Base-by-base conservation (phyloP, 2,113 vertebrate genomes). In the Lagopus leucura region DNA sequence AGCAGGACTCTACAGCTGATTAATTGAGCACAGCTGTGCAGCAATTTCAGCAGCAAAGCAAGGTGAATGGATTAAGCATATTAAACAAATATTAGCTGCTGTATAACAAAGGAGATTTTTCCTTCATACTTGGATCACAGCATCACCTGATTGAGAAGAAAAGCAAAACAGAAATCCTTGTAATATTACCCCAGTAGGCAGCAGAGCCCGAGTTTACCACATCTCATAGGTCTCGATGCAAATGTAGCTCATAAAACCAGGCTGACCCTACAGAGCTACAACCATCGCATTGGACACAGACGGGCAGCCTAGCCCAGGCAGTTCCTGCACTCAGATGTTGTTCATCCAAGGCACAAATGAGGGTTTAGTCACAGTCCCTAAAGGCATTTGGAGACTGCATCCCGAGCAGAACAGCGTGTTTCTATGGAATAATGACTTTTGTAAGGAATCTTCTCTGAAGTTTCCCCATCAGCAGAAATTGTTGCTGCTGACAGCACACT, bases 391-490 rank as follows among this genome's bases (percentile, higher is more conserved):
- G 85, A 75, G 55, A 40, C 61, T 54, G 47, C 48, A 76, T 66
- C 45, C 64, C 45, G 70, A 93, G 87, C 71, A 82, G 84, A 90
- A 80, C 2, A 4, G 66, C 78, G 85, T 47, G 76, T 91, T 95
- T 96, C 92, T 65, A 7, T 48, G 77, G 82, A 88, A 90, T 57
- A 60, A 80, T 88, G 78, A 64, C 79, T 95, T 93, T 74, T 82
- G 64, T 81, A 83, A 91, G 1, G 28, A 83, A 88, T 86, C 73
- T 86, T 91, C 94, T 21, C 38, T 34, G 57, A 94, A 92, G 82
- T 43, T 88, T 70, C 79, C 72, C 90, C 80, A 61, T 61, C 89
- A 94, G 85, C 94, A 95, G 93, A 86, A 90, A 94, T 70, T 30
- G 80, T 30, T 88, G 82, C 90, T 86, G 82, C 79, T 67, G 90